phyloP scores from a whole-genome alignment of 2,888 invertebrate genomes.

The Thysanoteuthis rhombus region DNA sequence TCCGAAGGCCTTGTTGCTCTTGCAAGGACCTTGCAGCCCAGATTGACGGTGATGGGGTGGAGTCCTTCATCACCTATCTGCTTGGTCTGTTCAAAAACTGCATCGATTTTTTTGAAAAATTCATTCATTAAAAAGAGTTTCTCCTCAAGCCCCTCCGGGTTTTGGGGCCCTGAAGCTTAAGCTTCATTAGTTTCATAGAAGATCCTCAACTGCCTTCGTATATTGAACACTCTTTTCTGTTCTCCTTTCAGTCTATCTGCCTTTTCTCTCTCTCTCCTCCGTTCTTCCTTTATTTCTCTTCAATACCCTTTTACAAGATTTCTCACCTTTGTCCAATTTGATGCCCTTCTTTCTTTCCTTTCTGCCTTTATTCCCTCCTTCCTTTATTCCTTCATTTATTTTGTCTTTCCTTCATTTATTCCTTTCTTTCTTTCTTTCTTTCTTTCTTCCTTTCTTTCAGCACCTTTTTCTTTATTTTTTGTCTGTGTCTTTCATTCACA shows the following conservation, averaged over 20 bases:
- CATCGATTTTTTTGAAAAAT: too few species aligned
- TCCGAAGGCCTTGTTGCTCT: too few species aligned
- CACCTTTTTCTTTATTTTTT: background rate
- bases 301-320: background rate
- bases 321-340: background rate
- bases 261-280: background rate
- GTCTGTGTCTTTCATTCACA: background rate
- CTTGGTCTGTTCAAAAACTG: too few species aligned
- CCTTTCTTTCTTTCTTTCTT: background rate
- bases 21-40: too few species aligned
- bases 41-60: too few species aligned
- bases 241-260: background rate
- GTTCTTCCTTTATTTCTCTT: background rate
- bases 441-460: background rate
- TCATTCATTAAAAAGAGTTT: too few species aligned
- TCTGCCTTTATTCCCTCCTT: too few species aligned
- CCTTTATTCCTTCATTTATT: background rate
- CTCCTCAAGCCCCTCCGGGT: too few species aligned
- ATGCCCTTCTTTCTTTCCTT: background rate
- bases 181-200: too few species aligned
- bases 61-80: too few species aligned
- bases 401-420: background rate
- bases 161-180: too few species aligned
- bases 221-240: background rate
- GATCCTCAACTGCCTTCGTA: too few species aligned